These are phyloP conservation scores for Nerophis lumbriciformis DNA, from an alignment of 2,113 vertebrate species.

Conservation along the genomic window DNA sequence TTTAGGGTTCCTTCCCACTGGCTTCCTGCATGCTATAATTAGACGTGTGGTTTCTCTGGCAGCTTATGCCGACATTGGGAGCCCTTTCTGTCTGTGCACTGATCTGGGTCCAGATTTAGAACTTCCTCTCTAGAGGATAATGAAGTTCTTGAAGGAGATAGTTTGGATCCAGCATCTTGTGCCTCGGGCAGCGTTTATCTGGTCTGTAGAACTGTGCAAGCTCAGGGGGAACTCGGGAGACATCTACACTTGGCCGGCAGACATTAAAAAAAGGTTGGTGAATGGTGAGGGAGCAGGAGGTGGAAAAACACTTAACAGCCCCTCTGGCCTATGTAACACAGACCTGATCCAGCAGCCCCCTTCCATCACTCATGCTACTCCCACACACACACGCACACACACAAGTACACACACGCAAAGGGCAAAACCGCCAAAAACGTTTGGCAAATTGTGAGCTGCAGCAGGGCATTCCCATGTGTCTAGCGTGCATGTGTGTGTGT, in stretches of 20 bases:
- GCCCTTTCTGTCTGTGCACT: constrained; percentile 26
- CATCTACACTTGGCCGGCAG: constrained; percentile 18
- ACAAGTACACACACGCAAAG: constrained; percentile 23
- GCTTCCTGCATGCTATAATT: constrained; percentile 64
- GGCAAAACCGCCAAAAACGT: constrained; percentile 41
- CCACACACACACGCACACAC: constrained; percentile 28
- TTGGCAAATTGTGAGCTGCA: constrained; percentile 47
- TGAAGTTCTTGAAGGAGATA: constrained; percentile 21
- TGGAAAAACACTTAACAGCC: constrained; percentile 46
- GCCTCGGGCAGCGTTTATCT: constrained; percentile 28
- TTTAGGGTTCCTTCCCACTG: constrained; percentile 43
- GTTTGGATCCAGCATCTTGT: constrained; percentile 14
- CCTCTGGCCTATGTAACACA: constrained; percentile 49
- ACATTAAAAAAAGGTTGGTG: constrained; percentile 40
- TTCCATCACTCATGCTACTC: constrained; percentile 43
- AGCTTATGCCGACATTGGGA: constrained; percentile 35
- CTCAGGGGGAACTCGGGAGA: constrained; percentile 38
- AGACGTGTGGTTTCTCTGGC: constrained; percentile 41
- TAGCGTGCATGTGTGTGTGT: constrained; percentile 24
- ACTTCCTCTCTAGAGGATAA: constrained; percentile 24
- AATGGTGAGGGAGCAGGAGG: constrained; percentile 12
- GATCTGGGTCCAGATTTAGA: constrained; percentile 38
- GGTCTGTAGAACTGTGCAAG: constrained; percentile 18
- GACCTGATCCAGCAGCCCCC: constrained; percentile 35
- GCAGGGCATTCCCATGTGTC: constrained; percentile 56